Base-by-base conservation (phyloP, 2,888 invertebrate species). In the Andrena haemorrhoa region DNA sequence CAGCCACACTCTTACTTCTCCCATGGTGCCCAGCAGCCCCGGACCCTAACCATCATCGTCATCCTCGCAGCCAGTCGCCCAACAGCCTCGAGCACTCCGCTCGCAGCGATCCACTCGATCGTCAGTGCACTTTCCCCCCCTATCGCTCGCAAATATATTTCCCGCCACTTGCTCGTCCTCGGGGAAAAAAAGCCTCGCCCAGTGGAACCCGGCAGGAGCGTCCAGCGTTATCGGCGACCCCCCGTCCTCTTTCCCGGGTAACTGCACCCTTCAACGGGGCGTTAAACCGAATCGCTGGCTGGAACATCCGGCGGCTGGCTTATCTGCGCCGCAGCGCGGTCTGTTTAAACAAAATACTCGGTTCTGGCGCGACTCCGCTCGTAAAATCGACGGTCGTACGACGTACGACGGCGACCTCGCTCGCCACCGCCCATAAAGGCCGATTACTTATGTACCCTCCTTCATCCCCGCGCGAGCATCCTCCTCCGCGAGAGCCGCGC, bases 341-440 rank as follows among this genome's bases (percentile, higher is more conserved):
- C 84, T 84, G 87, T 89, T 89, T 89, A 88, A 89, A 89, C 89
- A 88, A 89, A 89, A 89, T 88, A 86, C 72, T 84, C 64, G 69
- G 61, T 60, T 31, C 70, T 41, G 23, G 64, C 75, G 83, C 51
- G 69, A 35, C 70, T 79, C 69, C 49, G 66, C 82, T 88, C 89
- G 83, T 89, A 89, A 89, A 89, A 84, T 86, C 63, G 79, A 74
- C 70, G 63, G 71, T 84, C 82, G 80, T 86, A 86, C 86, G 82
- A 82, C 76, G 41, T 84, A 78, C 78, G 77, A 75, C 76, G 51
- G 31, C 72, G 83, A 83, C 85, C 82, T 23, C 20, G 68, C 72
- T 63, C 51, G 69, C 82, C 76, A 63, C 35, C 79, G 77, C 78
- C 79, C 79, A 82, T 84, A 87, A 87, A 87, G 65, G 81, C 51